phyloP scores from a whole-genome alignment of 2,888 invertebrate genomes.

The Saturnia japonica region DNA sequence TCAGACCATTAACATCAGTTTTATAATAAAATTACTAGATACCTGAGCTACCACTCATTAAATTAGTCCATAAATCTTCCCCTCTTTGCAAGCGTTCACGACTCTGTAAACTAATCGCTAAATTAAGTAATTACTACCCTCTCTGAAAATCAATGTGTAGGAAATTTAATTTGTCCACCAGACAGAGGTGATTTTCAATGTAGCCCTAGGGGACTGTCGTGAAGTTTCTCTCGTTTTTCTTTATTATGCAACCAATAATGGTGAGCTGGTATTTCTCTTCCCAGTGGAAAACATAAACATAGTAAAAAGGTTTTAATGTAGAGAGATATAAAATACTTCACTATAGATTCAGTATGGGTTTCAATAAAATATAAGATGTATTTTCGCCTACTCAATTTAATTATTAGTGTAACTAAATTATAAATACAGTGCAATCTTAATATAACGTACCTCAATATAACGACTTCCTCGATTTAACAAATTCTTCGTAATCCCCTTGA shows the following conservation, averaged over 20 bases:
- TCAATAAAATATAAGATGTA: too few species aligned
- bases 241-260: slow-evolving; percentile 45
- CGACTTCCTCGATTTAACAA: too few species aligned
- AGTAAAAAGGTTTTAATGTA: not conserved
- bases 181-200: slow-evolving; percentile 56
- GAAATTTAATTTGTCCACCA: slow-evolving; percentile 69
- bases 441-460: too few species aligned
- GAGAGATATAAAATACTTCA: not conserved
- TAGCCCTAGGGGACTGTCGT: slow-evolving; percentile 43
- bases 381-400: too few species aligned
- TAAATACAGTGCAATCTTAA: too few species aligned
- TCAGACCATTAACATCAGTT: slow-evolving; percentile 32
- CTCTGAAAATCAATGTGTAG: slow-evolving; percentile 71
- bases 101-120: slow-evolving; percentile 69
- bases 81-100: slow-evolving; percentile 55
- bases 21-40: slow-evolving; percentile 46
- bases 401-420: too few species aligned
- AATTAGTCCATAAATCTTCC: slow-evolving; percentile 61
- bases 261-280: slow-evolving; percentile 10
- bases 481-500: too few species aligned
- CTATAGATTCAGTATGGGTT: not conserved
- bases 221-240: slow-evolving; percentile 50
- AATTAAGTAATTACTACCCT: slow-evolving; percentile 71
- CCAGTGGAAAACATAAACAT: not conserved
- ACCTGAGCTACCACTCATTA: slow-evolving; percentile 48